These are phyloP conservation scores for Amblyraja radiata DNA, from an alignment of 2,797 vertebrate genomes.

Conservation along the genomic window DNA sequence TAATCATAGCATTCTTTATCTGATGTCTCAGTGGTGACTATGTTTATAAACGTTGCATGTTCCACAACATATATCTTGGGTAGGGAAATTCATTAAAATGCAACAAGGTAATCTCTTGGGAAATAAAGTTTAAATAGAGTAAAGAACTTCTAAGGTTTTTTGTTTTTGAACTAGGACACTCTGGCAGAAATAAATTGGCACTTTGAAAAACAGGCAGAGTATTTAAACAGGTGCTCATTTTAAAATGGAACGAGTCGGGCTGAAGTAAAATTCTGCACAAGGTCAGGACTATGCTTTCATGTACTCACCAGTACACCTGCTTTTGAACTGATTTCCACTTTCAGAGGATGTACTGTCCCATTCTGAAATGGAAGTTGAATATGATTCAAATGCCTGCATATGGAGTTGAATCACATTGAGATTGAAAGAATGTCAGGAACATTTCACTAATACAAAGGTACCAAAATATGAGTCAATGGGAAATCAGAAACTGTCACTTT, in stretches of 20 bases:
- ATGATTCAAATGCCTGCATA: not conserved
- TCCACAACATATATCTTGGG: not conserved
- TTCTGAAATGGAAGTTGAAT: not conserved
- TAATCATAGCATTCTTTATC: not conserved
- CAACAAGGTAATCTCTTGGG: not conserved
- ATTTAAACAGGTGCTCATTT: not conserved
- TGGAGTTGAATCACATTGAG: not conserved
- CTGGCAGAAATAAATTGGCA: not conserved
- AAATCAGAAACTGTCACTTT: not conserved
- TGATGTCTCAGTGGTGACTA: not conserved
- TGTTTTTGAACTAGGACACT: not conserved
- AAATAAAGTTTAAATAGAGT: not conserved
- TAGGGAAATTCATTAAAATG: conserved; percentile 5
- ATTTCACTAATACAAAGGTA: not conserved
- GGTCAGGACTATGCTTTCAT: not conserved
- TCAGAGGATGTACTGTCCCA: not conserved
- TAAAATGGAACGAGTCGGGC: not conserved
- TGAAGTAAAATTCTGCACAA: not conserved
- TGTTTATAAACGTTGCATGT: not conserved
- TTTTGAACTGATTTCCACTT: not conserved
- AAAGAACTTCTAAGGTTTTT: not conserved
- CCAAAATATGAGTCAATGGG: not conserved
- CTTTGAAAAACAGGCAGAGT: too few relatives aligned
- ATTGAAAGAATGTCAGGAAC: not conserved
- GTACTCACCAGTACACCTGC: not conserved